phyloP scores from a whole-genome alignment of 2,888 invertebrate species.

The Stenodera caucasica region DNA sequence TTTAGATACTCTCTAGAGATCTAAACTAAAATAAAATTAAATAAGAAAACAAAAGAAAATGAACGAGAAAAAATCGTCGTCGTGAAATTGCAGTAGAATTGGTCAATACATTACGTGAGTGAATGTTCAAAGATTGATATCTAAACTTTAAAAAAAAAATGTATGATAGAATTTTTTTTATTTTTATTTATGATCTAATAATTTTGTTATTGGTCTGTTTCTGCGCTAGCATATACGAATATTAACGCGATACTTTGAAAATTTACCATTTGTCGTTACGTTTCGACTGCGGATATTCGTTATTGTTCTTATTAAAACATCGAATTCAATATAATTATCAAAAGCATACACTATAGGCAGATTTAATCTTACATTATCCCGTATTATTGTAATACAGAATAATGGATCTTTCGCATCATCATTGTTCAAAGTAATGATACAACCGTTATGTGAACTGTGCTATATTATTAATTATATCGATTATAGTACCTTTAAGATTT shows the following conservation, averaged over 20 bases:
- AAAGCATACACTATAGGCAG: background rate
- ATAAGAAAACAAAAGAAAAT: background rate
- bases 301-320: background rate
- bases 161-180: too few relatives aligned
- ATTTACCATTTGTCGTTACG: too few relatives aligned
- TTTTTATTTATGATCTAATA: too few relatives aligned
- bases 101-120: background rate
- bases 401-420: conserved; percentile 1
- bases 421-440: background rate
- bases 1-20: background rate
- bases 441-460: background rate
- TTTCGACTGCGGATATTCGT: too few relatives aligned
- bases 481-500: background rate
- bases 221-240: too few relatives aligned
- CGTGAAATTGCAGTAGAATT: background rate
- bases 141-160: too few relatives aligned
- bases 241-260: too few relatives aligned
- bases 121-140: too few relatives aligned
- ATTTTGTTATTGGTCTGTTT: too few relatives aligned
- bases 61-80: background rate
- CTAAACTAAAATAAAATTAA: background rate
- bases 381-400: background rate
- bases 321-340: background rate
- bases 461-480: background rate
- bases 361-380: background rate